Evolutionary conservation across 2,888 invertebrate genomes (phyloP), one percentile per base, ranked within the genome.

Genomic region (Eristalis intricaria): DNA sequence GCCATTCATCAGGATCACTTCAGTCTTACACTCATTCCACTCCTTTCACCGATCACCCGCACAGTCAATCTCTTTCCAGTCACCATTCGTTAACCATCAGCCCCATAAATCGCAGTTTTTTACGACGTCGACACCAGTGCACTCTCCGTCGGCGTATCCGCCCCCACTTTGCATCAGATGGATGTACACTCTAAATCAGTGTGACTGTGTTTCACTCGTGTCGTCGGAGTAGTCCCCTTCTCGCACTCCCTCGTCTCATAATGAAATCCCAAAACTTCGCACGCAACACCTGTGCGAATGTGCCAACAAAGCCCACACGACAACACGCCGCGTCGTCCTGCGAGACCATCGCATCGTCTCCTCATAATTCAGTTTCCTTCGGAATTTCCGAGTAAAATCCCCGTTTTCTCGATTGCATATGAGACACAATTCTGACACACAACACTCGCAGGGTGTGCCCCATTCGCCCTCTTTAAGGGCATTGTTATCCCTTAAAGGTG

Each of bases 91-190:
- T 19, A 50, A 10, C 19, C 19, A 8, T 8, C 50, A 23, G 13
- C 23, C 23, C 23, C 65, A 65, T 65, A 40, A 65, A 65, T 65
- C 38, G 38, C 23, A 23, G 19, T 15, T 65, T 65, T 64, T 35
- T 64, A 38, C 13, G 19, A 38, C 19, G 64, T 1, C 32, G 22
- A 32, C 15, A 22, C 38, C 64, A 22, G 4, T 38, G 38, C 19
- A 8, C 35, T 38, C 29, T 32, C 8, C 7, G 61, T 13, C 35
- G 32, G 5, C 32, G 32, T 32, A 4, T 32, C 32, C 32, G 32
- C 32, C 0, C 5, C 32, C 32, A 32, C 32, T 32, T 32, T 13
- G 2, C 11, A 38, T 38, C 38, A 38, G 4, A 38, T 8, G 32
- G 32, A 32, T 32, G 8, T 32, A 38, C 38, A 38, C 38, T 11